Percentiles rank a stretch among this genome's conserved stretches.
Conservation (phyloP, 2,113 vertebrate species). For the Psephotus haematonotus region DNA sequence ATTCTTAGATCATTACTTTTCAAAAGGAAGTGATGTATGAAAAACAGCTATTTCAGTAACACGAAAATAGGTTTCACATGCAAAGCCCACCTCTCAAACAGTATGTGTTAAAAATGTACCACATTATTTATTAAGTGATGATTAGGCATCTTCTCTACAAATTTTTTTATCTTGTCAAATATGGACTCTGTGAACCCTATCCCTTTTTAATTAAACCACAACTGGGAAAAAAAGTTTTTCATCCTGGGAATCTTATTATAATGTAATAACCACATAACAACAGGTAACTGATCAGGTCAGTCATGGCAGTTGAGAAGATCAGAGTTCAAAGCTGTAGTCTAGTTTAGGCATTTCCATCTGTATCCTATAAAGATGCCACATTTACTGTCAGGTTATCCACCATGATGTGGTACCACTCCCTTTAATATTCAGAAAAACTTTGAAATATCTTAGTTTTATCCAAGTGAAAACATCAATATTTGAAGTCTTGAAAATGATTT, state of each 20-base stretch:
- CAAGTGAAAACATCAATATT: neutral
- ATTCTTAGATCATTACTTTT: neutral
- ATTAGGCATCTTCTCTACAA: neutral
- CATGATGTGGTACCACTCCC: neutral
- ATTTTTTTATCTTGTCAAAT: neutral
- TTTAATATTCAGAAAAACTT: neutral
- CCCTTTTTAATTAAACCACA: neutral
- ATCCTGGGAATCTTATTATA: neutral
- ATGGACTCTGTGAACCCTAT: neutral
- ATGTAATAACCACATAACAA: neutral
- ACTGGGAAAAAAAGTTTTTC: neutral
- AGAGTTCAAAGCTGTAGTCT: neutral
- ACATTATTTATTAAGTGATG: neutral
- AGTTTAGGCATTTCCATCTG: neutral
- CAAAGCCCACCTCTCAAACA: neutral
- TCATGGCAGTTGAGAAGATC: neutral
- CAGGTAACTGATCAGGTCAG: neutral
- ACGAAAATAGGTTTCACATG: neutral
- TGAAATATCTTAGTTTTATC: neutral
- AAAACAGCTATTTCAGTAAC: neutral
- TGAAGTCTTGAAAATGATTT: neutral
- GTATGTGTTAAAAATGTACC: neutral
- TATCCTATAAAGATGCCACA: neutral
- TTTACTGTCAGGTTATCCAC: neutral
- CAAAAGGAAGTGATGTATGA: neutral